These are phyloP conservation scores for Macrochelys suwanniensis DNA, from an alignment of 2,797 vertebrate genomes.

Conservation along the genomic window DNA sequence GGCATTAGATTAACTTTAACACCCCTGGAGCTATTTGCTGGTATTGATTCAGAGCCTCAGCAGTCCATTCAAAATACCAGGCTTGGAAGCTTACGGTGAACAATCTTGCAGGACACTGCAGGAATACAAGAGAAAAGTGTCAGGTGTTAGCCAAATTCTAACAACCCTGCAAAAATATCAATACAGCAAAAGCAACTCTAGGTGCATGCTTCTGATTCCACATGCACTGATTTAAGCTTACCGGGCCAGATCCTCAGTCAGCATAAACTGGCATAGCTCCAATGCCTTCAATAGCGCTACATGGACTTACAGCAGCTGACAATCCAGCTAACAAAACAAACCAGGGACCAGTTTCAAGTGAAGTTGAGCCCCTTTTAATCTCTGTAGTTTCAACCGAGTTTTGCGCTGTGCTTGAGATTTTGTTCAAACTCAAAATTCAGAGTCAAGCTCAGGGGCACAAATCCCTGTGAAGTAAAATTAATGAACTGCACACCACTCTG, in stretches of 20 bases:
- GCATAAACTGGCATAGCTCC: neutral
- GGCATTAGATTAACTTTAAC: neutral
- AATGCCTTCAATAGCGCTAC: neutral
- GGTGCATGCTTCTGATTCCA: neutral
- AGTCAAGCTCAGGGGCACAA: neutral
- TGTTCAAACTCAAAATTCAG: neutral
- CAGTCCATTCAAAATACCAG: neutral
- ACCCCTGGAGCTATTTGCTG: neutral
- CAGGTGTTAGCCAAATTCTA: neutral
- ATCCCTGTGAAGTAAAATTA: neutral
- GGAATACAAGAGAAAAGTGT: neutral
- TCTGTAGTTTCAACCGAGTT: neutral
- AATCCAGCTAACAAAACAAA: neutral
- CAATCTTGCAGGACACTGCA: neutral
- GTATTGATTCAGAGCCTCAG: neutral
- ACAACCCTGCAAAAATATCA: neutral
- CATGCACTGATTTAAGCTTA: neutral
- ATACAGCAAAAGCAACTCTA: neutral
- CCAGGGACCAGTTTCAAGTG: neutral
- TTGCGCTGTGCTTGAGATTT: neutral
- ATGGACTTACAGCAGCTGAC: neutral
- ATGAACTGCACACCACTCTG: neutral
- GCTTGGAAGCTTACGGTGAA: neutral
- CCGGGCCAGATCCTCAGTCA: neutral
- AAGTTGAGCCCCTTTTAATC: neutral